A percentile compares a stretch with the other conserved stretches of the same genome.
Conservation (phyloP, 1,140 invertebrate genomes). For the Trinorchestia longiramus region DNA sequence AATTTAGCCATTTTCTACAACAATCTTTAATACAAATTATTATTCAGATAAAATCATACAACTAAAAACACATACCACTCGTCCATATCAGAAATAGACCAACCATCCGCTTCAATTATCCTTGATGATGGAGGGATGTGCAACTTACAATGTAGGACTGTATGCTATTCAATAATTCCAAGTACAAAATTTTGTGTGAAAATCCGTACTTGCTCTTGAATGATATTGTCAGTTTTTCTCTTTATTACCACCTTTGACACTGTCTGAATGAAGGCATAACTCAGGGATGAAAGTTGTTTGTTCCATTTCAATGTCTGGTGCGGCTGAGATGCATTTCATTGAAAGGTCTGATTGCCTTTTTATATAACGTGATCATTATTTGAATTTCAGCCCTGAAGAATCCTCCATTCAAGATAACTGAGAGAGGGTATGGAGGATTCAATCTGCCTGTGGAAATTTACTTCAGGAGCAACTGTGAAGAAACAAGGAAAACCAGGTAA, state of each 20-base stretch:
- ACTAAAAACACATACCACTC: too few relatives aligned
- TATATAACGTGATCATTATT: background rate
- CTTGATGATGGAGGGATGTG: background rate
- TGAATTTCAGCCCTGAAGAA: conserved; percentile 68
- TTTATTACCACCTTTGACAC: background rate
- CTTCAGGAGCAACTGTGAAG: conserved; percentile 72
- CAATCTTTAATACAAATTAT: too few relatives aligned
- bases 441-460: conserved; percentile 72
- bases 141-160: background rate
- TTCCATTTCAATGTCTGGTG: background rate
- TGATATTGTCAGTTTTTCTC: background rate
- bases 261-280: background rate
- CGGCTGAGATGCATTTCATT: background rate
- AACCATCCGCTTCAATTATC: background rate
- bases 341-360: conserved; percentile 32
- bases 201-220: background rate
- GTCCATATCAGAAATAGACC: too few relatives aligned
- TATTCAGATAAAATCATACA: too few relatives aligned
- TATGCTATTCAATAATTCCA: background rate
- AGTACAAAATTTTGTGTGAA: background rate
- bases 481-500: conserved; percentile 48
- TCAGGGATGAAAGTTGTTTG: background rate
- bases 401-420: conserved; percentile 72
- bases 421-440: conserved; percentile 74
- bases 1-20: too few relatives aligned